These are phyloP conservation scores for Himalopsyche kuldschensis DNA, from an alignment of 2,888 invertebrate genomes.

Conservation along the genomic window DNA sequence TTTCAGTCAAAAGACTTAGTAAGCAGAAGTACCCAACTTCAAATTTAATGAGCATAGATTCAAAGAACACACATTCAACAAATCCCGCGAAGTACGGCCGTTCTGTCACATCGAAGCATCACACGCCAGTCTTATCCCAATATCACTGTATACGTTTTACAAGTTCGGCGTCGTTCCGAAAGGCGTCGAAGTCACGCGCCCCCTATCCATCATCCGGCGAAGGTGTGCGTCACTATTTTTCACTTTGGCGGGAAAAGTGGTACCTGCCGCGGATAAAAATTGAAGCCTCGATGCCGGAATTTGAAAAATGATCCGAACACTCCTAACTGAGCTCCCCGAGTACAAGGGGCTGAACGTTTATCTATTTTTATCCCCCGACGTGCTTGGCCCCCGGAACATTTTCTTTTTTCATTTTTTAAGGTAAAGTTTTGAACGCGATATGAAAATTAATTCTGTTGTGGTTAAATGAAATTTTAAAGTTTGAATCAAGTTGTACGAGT, in stretches of 20 bases:
- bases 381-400: neutral
- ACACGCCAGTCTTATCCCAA: neutral
- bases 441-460: neutral
- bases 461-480: too few species aligned
- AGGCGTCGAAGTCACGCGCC: neutral
- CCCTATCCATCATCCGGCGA: neutral
- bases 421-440: neutral
- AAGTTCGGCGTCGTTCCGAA: neutral
- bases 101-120: neutral
- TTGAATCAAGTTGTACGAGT: too few species aligned
- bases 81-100: neutral
- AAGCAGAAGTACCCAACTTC: too few species aligned
- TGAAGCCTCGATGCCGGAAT: neutral
- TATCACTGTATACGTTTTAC: neutral
- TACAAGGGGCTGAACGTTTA: neutral
- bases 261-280: neutral
- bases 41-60: too few species aligned
- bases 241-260: neutral
- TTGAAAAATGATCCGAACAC: slow-evolving; percentile 3
- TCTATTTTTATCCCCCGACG: neutral
- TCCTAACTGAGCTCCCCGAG: neutral
- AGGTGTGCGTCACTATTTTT: neutral
- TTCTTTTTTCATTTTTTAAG: neutral
- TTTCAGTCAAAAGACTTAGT: too few species aligned
- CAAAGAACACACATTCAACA: too few species aligned